Evolutionary conservation across 2,888 invertebrate species (phyloP).

Genomic region (Rhopalosiphum nymphaeae): DNA sequence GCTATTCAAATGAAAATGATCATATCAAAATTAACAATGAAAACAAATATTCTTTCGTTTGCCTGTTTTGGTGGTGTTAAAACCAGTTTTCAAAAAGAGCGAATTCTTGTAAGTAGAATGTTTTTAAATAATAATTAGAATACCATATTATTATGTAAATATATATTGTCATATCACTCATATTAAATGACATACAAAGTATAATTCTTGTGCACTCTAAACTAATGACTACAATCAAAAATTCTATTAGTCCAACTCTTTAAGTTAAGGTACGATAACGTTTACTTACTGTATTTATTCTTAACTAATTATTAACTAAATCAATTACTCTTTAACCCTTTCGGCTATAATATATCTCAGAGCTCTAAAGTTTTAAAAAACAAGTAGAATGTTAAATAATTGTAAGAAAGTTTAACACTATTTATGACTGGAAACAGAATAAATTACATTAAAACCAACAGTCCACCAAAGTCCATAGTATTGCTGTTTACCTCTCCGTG

Average conservation of each 20-base stretch:
- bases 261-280: neutral
- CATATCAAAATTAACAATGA: constrained; percentile 84
- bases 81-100: constrained; percentile 76
- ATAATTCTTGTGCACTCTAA: neutral
- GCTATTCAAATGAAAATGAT: constrained; percentile 91
- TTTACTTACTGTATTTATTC: neutral
- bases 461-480: no score
- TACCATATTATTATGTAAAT: neutral
- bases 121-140: constrained; percentile 69
- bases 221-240: neutral
- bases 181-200: neutral
- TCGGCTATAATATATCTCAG: neutral
- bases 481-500: neutral
- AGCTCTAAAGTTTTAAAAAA: no score
- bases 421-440: no score
- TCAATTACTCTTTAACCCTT: no score
- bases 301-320: no score
- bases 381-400: no score
- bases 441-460: no score
- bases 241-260: neutral
- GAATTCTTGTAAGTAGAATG: constrained; percentile 68
- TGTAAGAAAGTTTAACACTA: no score
- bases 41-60: constrained; percentile 80
- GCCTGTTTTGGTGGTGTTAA: constrained; percentile 91
- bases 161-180: neutral